Conservation (phyloP, 2,888 invertebrate genomes). For the Iselma pallidipennis region DNA sequence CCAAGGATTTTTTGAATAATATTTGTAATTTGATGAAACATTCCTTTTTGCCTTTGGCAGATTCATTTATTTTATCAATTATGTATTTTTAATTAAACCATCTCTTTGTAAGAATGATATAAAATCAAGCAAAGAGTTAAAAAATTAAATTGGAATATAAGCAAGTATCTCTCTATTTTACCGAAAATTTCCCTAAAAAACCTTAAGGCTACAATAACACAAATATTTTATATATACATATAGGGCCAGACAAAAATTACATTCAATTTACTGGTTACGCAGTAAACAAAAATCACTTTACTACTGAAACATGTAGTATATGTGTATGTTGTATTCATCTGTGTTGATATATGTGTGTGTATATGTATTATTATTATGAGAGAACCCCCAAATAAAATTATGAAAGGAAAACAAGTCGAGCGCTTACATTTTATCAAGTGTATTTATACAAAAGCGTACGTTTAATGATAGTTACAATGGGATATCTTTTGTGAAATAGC, state of each 20-base stretch:
- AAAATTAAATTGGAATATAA: neutral
- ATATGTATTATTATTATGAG: conserved; percentile 1
- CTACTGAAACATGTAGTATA: neutral
- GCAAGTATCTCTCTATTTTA: neutral
- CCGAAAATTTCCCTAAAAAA: neutral
- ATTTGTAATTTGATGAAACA: neutral
- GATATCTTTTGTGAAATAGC: conserved; percentile 45
- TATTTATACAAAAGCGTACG: conserved; percentile 46
- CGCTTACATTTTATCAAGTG: conserved; percentile 43
- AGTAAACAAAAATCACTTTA: neutral
- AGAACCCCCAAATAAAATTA: conserved; percentile 40
- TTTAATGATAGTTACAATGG: conserved; percentile 45
- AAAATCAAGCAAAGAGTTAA: neutral
- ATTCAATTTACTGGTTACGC: neutral
- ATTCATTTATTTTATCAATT: neutral
- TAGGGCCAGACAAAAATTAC: neutral
- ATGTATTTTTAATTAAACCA: neutral
- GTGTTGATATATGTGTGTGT: no score
- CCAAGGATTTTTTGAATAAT: no score
- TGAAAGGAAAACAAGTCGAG: conserved; percentile 48
- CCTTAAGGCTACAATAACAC: neutral
- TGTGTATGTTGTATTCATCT: neutral
- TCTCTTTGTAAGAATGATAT: neutral
- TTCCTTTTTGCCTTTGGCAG: neutral
- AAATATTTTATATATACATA: neutral